A percentile compares a stretch with the other conserved stretches of the same genome.
Conservation (phyloP, 2,113 vertebrate genomes). For the Nibea coibor region DNA sequence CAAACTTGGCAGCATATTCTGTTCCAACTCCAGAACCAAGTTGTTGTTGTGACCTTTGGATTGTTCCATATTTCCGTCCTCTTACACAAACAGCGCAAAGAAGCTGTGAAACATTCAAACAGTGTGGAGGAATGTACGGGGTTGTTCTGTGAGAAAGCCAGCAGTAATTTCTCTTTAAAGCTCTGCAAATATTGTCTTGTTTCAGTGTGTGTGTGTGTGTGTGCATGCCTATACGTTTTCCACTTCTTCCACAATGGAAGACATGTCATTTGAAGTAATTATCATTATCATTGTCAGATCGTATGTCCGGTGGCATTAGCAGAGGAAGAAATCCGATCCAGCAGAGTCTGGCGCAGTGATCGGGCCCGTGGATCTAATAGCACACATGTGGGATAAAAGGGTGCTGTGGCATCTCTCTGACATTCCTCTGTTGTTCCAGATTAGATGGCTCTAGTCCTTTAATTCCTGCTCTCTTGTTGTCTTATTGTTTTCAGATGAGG, state of each 20-base stretch:
- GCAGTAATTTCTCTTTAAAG: constrained; percentile 30
- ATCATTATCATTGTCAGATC: constrained; percentile 77
- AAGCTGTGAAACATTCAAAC: constrained; percentile 18
- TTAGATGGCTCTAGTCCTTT: constrained; percentile 60
- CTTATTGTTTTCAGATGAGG: constrained; percentile 76
- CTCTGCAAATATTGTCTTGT: constrained; percentile 21
- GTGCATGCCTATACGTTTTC: constrained; percentile 20
- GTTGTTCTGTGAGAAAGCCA: neutral
- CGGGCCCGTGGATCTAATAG: constrained; percentile 61
- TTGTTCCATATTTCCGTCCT: constrained; percentile 23
- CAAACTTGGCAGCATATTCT: neutral
- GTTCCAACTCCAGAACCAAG: constrained; percentile 12
- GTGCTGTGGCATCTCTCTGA: constrained; percentile 57
- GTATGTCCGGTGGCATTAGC: constrained; percentile 69
- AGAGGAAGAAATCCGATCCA: constrained; percentile 58
- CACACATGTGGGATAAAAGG: constrained; percentile 75
- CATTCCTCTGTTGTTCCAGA: constrained; percentile 70
- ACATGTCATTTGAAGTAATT: constrained; percentile 71
- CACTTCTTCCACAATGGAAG: constrained; percentile 59
- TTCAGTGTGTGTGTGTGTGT: constrained; percentile 4
- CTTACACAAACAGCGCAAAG: constrained; percentile 4
- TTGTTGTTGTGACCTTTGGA: constrained; percentile 36
- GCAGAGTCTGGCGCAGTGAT: constrained; percentile 30
- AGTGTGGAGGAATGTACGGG: constrained; percentile 5
- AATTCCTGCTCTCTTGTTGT: constrained; percentile 55